phyloP scores from a whole-genome alignment of 2,797 vertebrate species.

The Falco naumanni region DNA sequence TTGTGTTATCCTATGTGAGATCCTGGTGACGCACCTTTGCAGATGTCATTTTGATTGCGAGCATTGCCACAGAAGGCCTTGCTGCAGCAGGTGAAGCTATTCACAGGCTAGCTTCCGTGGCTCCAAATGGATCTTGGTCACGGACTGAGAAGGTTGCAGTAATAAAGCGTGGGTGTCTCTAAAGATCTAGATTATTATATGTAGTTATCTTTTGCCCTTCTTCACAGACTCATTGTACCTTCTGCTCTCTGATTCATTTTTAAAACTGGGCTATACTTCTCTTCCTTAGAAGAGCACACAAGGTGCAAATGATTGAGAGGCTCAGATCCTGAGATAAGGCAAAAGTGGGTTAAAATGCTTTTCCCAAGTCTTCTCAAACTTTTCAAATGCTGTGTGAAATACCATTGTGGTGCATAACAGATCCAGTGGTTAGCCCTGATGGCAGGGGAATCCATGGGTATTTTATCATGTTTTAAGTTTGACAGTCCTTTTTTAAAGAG shows the following conservation, averaged over 20 bases:
- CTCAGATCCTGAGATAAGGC: not conserved
- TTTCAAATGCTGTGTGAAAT: not conserved
- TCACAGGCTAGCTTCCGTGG: rapidly evolving
- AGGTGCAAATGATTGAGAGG: not conserved
- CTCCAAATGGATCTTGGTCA: not conserved
- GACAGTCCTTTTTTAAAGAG: not conserved
- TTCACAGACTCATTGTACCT: not conserved
- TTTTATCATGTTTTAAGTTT: not conserved
- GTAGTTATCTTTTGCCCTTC: not conserved
- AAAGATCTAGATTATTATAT: not conserved
- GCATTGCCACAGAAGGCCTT: not conserved
- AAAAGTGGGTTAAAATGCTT: not conserved
- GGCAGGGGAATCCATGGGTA: not conserved
- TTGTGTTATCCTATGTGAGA: not conserved
- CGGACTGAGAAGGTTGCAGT: not conserved
- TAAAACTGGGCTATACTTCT: not conserved
- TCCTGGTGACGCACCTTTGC: not conserved
- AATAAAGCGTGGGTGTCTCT: not conserved
- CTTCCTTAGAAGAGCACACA: not conserved
- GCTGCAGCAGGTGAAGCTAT: not conserved
- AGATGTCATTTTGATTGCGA: not conserved
- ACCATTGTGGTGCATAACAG: not conserved
- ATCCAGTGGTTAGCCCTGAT: not conserved
- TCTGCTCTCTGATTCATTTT: not conserved
- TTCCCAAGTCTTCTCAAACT: not conserved